Percentiles rank a stretch among this genome's conserved stretches.
Evolutionary conservation across 2,113 vertebrate species (phyloP).

Genomic region (Menura novaehollandiae): DNA sequence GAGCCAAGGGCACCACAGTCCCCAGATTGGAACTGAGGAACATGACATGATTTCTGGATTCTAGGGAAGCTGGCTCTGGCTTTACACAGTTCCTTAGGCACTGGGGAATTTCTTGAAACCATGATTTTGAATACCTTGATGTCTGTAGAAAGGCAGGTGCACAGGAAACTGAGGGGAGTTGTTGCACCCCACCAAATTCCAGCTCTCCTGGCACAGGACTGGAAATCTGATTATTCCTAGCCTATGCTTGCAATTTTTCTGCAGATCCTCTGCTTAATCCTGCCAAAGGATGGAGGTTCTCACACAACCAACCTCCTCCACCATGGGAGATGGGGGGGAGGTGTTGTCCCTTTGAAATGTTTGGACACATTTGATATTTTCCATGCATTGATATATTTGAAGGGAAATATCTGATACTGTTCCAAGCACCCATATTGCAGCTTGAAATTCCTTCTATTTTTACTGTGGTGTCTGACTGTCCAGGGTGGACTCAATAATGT

Average conservation of each 20-base stretch:
- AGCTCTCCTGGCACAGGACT: not conserved
- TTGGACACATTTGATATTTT: not conserved
- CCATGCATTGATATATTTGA: not conserved
- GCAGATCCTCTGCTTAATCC: not conserved
- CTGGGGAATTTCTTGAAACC: not conserved
- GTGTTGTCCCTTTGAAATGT: not conserved
- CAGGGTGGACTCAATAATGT: not conserved
- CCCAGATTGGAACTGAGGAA: not conserved
- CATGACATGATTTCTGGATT: rapidly evolving
- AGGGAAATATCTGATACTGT: not conserved
- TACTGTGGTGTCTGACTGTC: not conserved
- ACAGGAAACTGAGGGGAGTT: not conserved
- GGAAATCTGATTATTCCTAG: not conserved
- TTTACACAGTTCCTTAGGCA: not conserved
- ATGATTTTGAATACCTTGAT: not conserved
- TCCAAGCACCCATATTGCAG: not conserved
- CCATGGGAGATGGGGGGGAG: rapidly evolving
- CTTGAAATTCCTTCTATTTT: not conserved
- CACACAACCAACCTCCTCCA: not conserved
- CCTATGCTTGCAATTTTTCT: not conserved
- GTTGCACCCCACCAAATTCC: not conserved
- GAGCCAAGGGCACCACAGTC: not conserved
- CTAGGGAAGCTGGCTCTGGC: rapidly evolving
- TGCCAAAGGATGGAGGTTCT: not conserved
- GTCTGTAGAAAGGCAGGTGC: not conserved